phyloP scores from a whole-genome alignment of 2,797 vertebrate species.

The Eulemur coronatus region DNA sequence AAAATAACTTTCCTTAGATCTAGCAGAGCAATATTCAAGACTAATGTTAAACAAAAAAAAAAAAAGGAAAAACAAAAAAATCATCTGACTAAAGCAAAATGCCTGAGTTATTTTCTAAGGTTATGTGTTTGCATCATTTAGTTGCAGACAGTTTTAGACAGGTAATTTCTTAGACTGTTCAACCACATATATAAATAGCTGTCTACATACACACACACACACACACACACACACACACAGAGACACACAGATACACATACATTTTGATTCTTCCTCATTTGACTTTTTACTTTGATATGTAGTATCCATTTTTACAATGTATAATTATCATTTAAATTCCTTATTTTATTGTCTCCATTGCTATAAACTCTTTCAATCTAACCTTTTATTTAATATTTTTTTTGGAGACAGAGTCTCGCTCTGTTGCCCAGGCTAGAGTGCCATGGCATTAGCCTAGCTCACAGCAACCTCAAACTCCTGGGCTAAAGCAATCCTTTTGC shows the following conservation, averaged over 20 bases:
- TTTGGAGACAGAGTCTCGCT: no score
- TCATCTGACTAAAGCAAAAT: slow-evolving; percentile 71
- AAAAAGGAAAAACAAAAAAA: neutral
- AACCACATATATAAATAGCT: neutral
- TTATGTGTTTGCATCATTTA: slow-evolving; percentile 68
- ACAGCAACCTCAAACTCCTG: no score
- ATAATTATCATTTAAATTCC: neutral
- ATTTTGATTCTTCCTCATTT: neutral
- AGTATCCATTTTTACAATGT: neutral
- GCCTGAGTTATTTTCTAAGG: slow-evolving; percentile 73
- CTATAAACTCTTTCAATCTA: neutral
- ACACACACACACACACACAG: no score
- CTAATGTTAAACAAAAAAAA: neutral
- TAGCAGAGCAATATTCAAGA: slow-evolving; percentile 76
- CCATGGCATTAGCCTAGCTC: no score
- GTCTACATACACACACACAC: neutral
- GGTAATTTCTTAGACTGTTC: slow-evolving; percentile 53
- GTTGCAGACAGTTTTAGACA: slow-evolving; percentile 40
- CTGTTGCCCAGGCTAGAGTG: no score
- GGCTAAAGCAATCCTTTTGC: no score
- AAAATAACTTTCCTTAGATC: slow-evolving; percentile 82
- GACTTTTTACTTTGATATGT: neutral
- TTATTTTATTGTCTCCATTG: neutral
- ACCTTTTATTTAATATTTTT: neutral
- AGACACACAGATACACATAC: neutral